These are phyloP conservation scores for Chamaetylas fuelleborni DNA, from an alignment of 2,113 vertebrate species.

Conservation along the genomic window DNA sequence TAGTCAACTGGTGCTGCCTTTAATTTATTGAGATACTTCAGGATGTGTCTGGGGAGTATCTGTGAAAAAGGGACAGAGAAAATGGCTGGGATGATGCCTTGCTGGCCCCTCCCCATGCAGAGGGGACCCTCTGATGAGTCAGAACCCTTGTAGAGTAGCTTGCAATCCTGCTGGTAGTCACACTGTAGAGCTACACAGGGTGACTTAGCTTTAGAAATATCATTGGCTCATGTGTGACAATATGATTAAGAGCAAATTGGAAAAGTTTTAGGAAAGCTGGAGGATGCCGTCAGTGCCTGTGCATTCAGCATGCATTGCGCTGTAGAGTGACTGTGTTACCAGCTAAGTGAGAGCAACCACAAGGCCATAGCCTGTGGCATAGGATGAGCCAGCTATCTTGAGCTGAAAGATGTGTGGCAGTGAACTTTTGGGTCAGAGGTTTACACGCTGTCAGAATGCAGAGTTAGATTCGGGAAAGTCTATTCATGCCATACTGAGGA, in stretches of 20 bases:
- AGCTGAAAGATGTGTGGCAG: neutral
- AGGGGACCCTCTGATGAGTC: neutral
- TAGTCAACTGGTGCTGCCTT: neutral
- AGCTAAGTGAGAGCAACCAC: neutral
- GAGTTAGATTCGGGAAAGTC: neutral
- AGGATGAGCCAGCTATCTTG: neutral
- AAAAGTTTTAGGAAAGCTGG: neutral
- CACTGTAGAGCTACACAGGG: neutral
- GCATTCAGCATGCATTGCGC: neutral
- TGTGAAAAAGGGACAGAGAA: neutral
- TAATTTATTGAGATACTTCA: neutral
- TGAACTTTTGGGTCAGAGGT: neutral
- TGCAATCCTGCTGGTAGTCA: neutral
- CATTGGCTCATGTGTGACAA: neutral
- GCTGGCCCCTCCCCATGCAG: neutral
- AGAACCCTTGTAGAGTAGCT: neutral
- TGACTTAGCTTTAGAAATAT: neutral
- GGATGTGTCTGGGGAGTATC: neutral
- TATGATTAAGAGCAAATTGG: neutral
- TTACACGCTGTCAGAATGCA: neutral
- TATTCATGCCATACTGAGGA: accelerated
- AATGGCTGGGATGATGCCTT: neutral
- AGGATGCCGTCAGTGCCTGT: neutral
- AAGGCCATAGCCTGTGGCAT: neutral
- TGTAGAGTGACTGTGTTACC: accelerated